Evolutionary conservation across 2,888 invertebrate species (phyloP), one percentile per base, ranked within the genome.

Genomic region (Tupiocoris notatus): DNA sequence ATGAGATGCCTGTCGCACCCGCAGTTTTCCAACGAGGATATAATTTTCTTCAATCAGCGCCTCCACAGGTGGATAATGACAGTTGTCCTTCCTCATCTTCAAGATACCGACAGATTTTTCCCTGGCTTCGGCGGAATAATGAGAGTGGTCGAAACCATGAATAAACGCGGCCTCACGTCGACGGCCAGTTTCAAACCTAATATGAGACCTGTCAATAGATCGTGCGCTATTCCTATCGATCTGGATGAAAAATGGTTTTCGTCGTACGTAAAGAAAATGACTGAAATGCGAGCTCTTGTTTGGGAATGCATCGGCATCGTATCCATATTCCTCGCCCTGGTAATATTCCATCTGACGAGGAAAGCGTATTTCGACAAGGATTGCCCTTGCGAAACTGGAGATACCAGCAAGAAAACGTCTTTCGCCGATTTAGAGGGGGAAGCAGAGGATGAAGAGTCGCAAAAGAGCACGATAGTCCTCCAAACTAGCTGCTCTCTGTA

Each of bases 121-220:
- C 79, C 80, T 3, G 80, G 80, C 0, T 80, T 80, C 54, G 80
- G 80, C 20, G 78, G 80, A n/a, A 78, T 80, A 7, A 80, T 80
- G 80, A 76, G 80, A 24, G 80, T 80, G 2, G 54, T 80, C 2
- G 80, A 80, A 76, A 80, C 80, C 3, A 79, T 80, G 76, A 79
- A 80, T 21, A 78, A 80, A 77, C 75, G 78, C 76, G 73, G 73
- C 22, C 22, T 73, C 21, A 73, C 73, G 1, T 73, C 73, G 0
- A 62, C 73, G 6, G 63, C 62, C 17, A 20, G 22, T n/a, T 73
- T 73, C 62, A 73, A 63, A 54, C 25, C 23, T 20, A 61, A 61
- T 17, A 39, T 63, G 62, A 61, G 39, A 21, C 39, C 61, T 1
- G 17, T 21, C 17, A 73, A 73, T 24, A 24, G 24, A 2, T 54